A percentile compares a stretch with the other conserved stretches of the same genome.
These are phyloP conservation scores for Reticulitermes lucifugus DNA, from an alignment of 2,888 invertebrate genomes.

Conservation along the genomic window DNA sequence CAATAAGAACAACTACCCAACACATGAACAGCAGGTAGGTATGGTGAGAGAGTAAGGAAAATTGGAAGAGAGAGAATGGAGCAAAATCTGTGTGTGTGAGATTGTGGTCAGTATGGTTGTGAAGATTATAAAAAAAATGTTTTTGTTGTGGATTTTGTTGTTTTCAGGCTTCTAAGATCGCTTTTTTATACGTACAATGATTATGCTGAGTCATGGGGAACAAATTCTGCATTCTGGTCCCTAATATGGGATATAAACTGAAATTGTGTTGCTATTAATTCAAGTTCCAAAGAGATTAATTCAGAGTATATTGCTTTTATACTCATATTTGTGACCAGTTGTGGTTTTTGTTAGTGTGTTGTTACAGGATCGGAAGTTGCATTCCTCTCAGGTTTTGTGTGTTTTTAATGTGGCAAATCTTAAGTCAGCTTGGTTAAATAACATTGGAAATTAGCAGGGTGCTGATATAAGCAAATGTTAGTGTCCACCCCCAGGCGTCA, in stretches of 20 bases:
- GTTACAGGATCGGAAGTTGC: neutral
- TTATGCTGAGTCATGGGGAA: neutral
- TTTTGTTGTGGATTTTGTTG: neutral
- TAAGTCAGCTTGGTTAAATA: neutral
- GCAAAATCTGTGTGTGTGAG: neutral
- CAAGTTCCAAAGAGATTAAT: too few species aligned
- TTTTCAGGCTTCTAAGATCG: neutral
- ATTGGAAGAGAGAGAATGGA: neutral
- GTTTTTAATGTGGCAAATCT: constrained; percentile 23
- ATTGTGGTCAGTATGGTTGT: neutral
- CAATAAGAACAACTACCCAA: constrained; percentile 77
- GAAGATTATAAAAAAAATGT: neutral
- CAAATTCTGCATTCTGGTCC: constrained; percentile 7
- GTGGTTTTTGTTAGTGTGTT: neutral
- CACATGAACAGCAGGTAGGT: constrained; percentile 81
- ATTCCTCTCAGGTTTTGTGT: neutral
- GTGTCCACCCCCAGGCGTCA: too few species aligned
- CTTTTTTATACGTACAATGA: neutral
- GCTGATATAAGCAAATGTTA: neutral
- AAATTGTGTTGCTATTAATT: too few species aligned
- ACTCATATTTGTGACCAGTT: neutral
- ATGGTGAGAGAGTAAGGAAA: constrained; percentile 16
- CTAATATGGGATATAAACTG: neutral
- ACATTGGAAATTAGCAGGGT: neutral
- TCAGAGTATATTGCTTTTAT: too few species aligned